Evolutionary conservation across 2,113 vertebrate genomes (phyloP), one percentile per base, ranked within the genome.

Genomic region (Bettongia penicillata): DNA sequence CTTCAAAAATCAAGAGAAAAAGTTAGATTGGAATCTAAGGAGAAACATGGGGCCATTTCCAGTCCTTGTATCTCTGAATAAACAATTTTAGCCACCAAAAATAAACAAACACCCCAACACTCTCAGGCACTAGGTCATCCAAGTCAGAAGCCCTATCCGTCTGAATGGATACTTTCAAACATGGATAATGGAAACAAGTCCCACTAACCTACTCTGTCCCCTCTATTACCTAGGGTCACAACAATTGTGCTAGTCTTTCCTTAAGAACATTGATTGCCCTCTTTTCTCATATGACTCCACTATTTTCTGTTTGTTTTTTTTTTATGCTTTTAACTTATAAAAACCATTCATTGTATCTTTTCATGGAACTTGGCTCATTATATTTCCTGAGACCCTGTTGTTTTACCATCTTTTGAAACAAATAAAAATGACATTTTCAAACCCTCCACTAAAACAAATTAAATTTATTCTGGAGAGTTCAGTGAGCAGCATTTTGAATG

Each of bases 401-500:
- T 98, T 98, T 96, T 93, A 96, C 94, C 95, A 95, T 97, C 97
- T 98, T 98, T 95, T 96, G 95, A 97, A 97, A 90, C 97, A 98
- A 98, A 98, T 98, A 97, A 97, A 96, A 51, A 0, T 49, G 93
- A 97, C 89, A 91, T 48, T 95, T 97, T 94, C 91, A 97, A 98
- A 95, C 97, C 55, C 92, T 96, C 93, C 90, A 92, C 97, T 98
- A 97, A 98, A 97, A 96, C 97, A 98, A 98, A 98, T 97, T 94
- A 97, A 97, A 98, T 98, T 98, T 98, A 98, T 98, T 97, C 91
- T 98, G 68, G 97, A 96, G 98, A 98, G 96, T 97, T 98, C 98
- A 98, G 91, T 93, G 98, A 98, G 90, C 95, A 98, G 95, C 96
- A 5, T 97, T 99, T 97, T 98, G 97, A 98, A 97, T 95, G 96